Conservation (phyloP, 1,140 invertebrate species). For the Teleopsis dalmanni region DNA sequence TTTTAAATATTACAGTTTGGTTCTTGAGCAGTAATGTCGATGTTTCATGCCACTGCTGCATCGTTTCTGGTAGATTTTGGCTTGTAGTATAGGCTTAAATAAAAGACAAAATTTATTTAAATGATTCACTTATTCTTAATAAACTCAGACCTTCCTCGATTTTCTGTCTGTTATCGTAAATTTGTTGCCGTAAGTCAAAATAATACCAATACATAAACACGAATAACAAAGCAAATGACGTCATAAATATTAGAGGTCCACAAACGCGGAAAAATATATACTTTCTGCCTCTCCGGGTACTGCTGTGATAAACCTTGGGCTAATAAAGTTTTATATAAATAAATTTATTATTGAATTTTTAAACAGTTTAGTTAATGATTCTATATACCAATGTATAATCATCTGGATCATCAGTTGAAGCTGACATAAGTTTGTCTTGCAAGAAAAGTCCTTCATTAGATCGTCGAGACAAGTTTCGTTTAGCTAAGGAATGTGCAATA, state of each 20-base stretch:
- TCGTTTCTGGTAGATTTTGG: conserved; percentile 52
- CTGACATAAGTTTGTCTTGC: conserved; percentile 44
- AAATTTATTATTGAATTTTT: not conserved
- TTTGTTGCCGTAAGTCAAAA: conserved; percentile 38
- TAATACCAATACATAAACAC: conserved; percentile 38
- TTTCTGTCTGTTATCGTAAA: conserved; percentile 36
- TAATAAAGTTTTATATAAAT: not conserved
- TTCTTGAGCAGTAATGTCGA: conserved; percentile 53
- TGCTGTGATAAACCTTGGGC: conserved; percentile 2
- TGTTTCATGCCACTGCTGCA: conserved; percentile 56
- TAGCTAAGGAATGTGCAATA: conserved; percentile 31
- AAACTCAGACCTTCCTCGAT: conserved; percentile 43
- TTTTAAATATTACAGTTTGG: conserved; percentile 44
- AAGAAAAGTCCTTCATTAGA: conserved; percentile 21
- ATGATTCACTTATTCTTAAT: conserved; percentile 12
- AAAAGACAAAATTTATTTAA: conserved; percentile 1
- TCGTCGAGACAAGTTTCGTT: conserved; percentile 8
- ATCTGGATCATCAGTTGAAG: conserved; percentile 46
- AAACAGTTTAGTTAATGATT: conserved; percentile 2
- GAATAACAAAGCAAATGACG: conserved; percentile 26
- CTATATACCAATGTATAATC: conserved; percentile 38
- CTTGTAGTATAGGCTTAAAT: conserved; percentile 51
- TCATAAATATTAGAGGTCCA: conserved; percentile 28
- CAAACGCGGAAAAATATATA: conserved; percentile 31
- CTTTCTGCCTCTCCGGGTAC: conserved; percentile 27